A percentile compares a stretch with the other conserved stretches of the same genome.
phyloP scores from a whole-genome alignment of 2,888 invertebrate species.

The Xanthia togata region DNA sequence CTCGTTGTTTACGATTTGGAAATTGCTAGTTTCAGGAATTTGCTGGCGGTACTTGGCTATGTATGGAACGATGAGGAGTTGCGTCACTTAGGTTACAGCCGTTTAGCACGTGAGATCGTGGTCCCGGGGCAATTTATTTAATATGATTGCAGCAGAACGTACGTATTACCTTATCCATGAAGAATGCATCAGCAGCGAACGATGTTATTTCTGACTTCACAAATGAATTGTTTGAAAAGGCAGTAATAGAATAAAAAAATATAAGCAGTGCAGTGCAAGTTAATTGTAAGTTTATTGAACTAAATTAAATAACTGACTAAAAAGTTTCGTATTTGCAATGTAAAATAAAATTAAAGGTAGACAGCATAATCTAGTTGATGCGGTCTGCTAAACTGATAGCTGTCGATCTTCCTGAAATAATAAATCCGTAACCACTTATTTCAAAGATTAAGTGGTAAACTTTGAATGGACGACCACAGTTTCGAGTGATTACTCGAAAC shows the following conservation, averaged over 20 bases:
- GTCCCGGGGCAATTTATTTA: conserved; percentile 41
- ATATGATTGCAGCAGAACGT: conserved; percentile 40
- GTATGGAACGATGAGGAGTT: conserved; percentile 55
- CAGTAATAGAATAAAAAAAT: neutral
- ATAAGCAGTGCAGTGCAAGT: neutral
- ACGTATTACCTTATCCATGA: conserved; percentile 8
- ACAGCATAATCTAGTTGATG: no score
- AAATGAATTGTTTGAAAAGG: neutral
- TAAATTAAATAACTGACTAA: neutral
- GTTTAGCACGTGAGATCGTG: conserved; percentile 61
- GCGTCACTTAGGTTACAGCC: conserved; percentile 47
- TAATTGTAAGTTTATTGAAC: no score
- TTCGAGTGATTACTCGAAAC: no score
- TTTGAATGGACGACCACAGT: neutral
- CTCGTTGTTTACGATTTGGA: conserved; percentile 75
- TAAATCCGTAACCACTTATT: neutral
- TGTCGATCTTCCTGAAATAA: neutral
- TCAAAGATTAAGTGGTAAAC: neutral
- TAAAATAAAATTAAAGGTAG: neutral
- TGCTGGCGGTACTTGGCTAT: conserved; percentile 56
- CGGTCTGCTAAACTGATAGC: neutral
- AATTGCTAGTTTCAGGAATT: conserved; percentile 64
- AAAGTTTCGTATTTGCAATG: neutral
- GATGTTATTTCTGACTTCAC: neutral
- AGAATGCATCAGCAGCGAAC: neutral